phyloP scores from a whole-genome alignment of 2,888 invertebrate species.

The Watsonalla cultraria region DNA sequence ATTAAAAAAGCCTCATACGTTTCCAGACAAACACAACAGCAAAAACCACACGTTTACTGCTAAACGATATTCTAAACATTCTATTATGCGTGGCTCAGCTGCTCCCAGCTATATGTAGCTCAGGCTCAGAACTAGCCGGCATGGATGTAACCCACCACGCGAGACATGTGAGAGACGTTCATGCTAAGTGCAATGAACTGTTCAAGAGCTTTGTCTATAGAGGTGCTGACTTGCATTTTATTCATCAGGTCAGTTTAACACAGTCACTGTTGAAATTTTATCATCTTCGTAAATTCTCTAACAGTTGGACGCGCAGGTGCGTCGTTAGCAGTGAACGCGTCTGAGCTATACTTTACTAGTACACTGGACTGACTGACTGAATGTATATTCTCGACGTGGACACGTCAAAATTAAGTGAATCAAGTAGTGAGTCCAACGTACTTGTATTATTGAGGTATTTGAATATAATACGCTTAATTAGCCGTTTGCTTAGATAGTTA shows the following conservation, averaged over 20 bases:
- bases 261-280: background rate
- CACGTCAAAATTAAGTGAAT: too few species aligned
- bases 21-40: slow-evolving; percentile 82
- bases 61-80: slow-evolving; percentile 87
- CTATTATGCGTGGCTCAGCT: slow-evolving; percentile 86
- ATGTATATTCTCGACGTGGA: too few species aligned
- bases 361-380: too few species aligned
- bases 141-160: slow-evolving; percentile 77
- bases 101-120: slow-evolving; percentile 82
- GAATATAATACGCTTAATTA: too few species aligned
- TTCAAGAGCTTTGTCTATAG: slow-evolving; percentile 85
- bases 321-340: too few species aligned
- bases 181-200: slow-evolving; percentile 89
- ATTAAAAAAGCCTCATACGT: background rate
- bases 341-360: too few species aligned
- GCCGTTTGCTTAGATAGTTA: too few species aligned
- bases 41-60: slow-evolving; percentile 72
- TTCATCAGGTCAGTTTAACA: slow-evolving; percentile 82
- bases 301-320: too few species aligned
- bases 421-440: too few species aligned
- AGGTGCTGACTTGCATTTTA: slow-evolving; percentile 85
- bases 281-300: too few species aligned
- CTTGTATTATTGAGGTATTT: too few species aligned
- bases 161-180: slow-evolving; percentile 87
- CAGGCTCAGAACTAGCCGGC: slow-evolving; percentile 80